phyloP scores from a whole-genome alignment of 1,140 invertebrate species.

The Melanaphis sacchari region DNA sequence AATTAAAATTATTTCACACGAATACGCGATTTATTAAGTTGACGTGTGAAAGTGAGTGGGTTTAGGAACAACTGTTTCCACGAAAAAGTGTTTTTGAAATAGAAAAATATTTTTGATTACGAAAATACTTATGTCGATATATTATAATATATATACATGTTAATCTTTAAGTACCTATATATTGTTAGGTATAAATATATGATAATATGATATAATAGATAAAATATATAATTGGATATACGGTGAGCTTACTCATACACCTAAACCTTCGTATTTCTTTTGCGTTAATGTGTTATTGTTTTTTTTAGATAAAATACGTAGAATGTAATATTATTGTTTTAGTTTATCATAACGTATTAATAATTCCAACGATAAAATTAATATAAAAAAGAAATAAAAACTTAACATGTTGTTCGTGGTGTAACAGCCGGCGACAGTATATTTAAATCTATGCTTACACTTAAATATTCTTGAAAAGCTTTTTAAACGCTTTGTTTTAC shows the following conservation, averaged over 20 bases:
- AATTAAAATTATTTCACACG: background rate
- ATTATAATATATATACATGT: background rate
- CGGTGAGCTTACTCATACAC: background rate
- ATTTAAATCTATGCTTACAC: background rate
- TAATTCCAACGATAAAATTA: background rate
- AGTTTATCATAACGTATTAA: background rate
- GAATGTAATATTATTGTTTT: conserved; percentile 8
- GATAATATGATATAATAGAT: background rate
- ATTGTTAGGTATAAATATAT: background rate
- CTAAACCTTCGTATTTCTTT: background rate
- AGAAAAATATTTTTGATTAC: background rate
- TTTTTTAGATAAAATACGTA: background rate
- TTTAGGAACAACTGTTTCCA: background rate
- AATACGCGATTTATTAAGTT: background rate
- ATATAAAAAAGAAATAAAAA: background rate
- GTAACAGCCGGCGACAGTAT: background rate
- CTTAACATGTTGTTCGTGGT: background rate
- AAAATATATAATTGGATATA: background rate
- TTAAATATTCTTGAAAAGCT: background rate
- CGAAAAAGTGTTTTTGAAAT: background rate
- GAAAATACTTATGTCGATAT: too few relatives aligned
- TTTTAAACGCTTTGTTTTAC: conserved; percentile 12
- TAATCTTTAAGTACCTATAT: background rate
- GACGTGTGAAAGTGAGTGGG: background rate
- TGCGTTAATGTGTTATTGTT: background rate